Base-by-base conservation (phyloP, 2,113 vertebrate species). In the Brachirus orientalis region DNA sequence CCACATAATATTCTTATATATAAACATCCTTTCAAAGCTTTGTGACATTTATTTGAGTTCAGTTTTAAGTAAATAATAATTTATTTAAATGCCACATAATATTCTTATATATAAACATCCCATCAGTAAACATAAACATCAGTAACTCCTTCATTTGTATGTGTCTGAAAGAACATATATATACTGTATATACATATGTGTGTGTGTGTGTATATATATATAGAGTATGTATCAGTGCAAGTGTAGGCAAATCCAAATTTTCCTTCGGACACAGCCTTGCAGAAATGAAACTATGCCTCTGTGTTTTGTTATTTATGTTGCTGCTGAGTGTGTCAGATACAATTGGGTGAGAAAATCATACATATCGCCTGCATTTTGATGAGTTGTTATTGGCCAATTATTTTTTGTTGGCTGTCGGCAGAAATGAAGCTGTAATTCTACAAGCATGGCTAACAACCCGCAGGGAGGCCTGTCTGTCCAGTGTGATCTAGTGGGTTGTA, bases 381-480 rank as follows among this genome's bases (percentile, higher is more conserved):
- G 69, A 86, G 79, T 78, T 79, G 77, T 86, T 82, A 86, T 88
- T 40, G 61, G 67, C 84, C 90, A 88, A 91, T 91, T 91, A 91
- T 90, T 86, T 86, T 86, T 68, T 69, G 74, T 10, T 10, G 72
- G 56, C 83, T 85, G 85, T 90, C 85, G 85, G 85, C 80, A 85
- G 61, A 86, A 89, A 89, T 91, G 69, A 89, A 85, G 82, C 72
- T 84, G 85, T 87, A 83, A 79, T 89, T 88, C 75, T 79, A 72
- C 73, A 76, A 85, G 80, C 80, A 62, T 84, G 80, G 87, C 87
- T 88, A 79, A 84, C 83, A 88, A 84, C 78, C 90, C 62, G n/a
- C 63, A 33, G 83, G 82, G 89, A 86, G 82, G 79, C 74, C 85
- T 83, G 80, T 83, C 72, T 80, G 67, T 55, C 38, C 63, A 62